A percentile compares a stretch with the other conserved stretches of the same genome.
Conservation (phyloP, 2,113 vertebrate species). For the Camelus dromedarius region DNA sequence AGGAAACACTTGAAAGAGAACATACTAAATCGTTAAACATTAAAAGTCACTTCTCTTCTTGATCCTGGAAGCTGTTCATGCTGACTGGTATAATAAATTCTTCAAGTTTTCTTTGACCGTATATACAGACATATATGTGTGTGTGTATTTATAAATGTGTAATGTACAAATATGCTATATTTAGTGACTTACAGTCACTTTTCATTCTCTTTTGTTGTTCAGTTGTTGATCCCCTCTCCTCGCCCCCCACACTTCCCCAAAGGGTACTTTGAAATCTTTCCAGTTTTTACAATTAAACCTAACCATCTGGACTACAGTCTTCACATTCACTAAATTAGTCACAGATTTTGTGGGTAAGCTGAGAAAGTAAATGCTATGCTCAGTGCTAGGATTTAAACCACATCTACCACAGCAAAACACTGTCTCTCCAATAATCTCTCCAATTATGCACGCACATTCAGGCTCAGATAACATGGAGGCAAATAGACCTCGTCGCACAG, state of each 20-base stretch:
- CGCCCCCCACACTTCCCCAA: slow-evolving; percentile 27
- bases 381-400: slow-evolving; percentile 73
- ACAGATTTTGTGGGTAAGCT: slow-evolving; percentile 82
- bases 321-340: slow-evolving; percentile 81
- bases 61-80: background rate
- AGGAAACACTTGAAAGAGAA: background rate
- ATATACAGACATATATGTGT: background rate
- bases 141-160: slow-evolving; percentile 58
- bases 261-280: slow-evolving; percentile 73
- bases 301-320: slow-evolving; percentile 83
- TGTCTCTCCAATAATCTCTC: slow-evolving; percentile 71
- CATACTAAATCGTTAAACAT: background rate
- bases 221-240: slow-evolving; percentile 48
- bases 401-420: slow-evolving; percentile 75
- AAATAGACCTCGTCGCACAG: background rate
- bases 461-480: slow-evolving; percentile 25
- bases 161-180: slow-evolving; percentile 60
- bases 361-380: slow-evolving; percentile 81
- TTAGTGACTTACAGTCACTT: slow-evolving; percentile 72
- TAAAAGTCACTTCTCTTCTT: background rate
- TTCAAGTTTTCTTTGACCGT: background rate
- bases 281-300: slow-evolving; percentile 84
- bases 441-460: slow-evolving; percentile 59
- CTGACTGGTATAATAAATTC: background rate
- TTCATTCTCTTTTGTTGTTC: slow-evolving; percentile 70